Percentiles rank a stretch among this genome's conserved stretches.
Conservation (phyloP, 1,140 invertebrate species). For the Lerema accius region DNA sequence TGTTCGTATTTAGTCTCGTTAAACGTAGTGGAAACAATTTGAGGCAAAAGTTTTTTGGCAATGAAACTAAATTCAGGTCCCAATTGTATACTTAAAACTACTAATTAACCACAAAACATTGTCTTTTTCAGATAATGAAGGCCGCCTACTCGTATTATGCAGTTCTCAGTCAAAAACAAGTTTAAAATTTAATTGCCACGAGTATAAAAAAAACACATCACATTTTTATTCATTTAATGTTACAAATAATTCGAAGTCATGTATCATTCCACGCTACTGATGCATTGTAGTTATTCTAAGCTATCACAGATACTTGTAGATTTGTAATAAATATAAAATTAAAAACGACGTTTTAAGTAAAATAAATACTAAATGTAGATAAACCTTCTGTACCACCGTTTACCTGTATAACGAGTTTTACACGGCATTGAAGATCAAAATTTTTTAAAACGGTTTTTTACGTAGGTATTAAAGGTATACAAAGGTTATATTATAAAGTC, state of each 20-base stretch:
- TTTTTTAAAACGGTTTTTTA: conserved; percentile 16
- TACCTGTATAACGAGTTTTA: conserved; percentile 21
- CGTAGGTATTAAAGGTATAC: conserved; percentile 7
- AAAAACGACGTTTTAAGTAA: conserved; percentile 20
- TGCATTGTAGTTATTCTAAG: conserved; percentile 28
- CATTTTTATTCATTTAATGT: conserved; percentile 15
- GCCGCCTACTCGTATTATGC: conserved; percentile 76
- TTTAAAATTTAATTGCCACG: conserved; percentile 21
- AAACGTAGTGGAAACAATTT: no score
- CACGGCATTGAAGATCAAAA: conserved; percentile 23
- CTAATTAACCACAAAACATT: conserved; percentile 26
- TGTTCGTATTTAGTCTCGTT: no score
- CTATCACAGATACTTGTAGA: conserved; percentile 34
- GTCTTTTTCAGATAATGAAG: conserved; percentile 73
- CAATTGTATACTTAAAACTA: conserved; percentile 21
- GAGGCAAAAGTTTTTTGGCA: conserved; percentile 15
- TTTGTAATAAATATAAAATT: conserved; percentile 18
- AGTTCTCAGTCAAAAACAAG: conserved; percentile 66
- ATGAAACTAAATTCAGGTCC: background rate
- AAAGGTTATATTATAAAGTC: conserved; percentile 38
- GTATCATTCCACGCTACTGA: conserved; percentile 5
- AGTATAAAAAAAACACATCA: no score
- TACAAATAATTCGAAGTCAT: conserved; percentile 16
- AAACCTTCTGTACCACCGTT: conserved; percentile 8
- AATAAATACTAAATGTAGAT: conserved; percentile 27